Evolutionary conservation across 1,140 invertebrate genomes (phyloP).

Genomic region (Onthophagus taurus): DNA sequence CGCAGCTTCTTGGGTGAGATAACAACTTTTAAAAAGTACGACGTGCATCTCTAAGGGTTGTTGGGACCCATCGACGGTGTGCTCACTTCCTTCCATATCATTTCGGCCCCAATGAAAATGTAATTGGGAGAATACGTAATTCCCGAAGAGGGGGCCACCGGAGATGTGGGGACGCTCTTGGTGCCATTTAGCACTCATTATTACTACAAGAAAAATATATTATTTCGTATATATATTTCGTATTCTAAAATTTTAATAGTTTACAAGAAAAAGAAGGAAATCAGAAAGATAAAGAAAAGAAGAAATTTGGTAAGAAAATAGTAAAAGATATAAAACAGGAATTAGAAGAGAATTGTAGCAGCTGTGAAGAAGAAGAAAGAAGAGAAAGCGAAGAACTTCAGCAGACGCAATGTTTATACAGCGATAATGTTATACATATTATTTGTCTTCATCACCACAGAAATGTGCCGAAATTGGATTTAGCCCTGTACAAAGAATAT

Average conservation of each 20-base stretch:
- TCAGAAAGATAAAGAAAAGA: too few species aligned
- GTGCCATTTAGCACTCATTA: conserved; percentile 48
- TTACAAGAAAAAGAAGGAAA: too few species aligned
- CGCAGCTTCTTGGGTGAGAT: conserved; percentile 46
- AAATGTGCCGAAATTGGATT: too few species aligned
- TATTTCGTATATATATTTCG: background rate
- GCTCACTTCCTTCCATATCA: conserved; percentile 66
- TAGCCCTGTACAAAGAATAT: too few species aligned
- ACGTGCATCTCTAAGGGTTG: conserved; percentile 53
- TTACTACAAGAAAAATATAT: conserved; percentile 34
- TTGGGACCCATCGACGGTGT: conserved; percentile 54
- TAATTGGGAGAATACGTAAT: conserved; percentile 60
- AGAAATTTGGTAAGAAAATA: too few species aligned
- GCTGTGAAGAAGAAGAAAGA: background rate
- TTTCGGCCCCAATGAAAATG: conserved; percentile 76
- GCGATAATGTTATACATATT: too few species aligned
- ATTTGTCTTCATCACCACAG: too few species aligned
- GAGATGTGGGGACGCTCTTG: conserved; percentile 44
- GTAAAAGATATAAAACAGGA: background rate
- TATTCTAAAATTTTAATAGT: background rate
- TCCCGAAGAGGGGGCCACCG: conserved; percentile 50
- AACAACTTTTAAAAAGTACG: conserved; percentile 44
- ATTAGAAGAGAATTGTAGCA: background rate
- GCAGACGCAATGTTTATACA: too few species aligned
- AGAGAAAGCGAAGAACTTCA: background rate